Evolutionary conservation across 30 jellyfish, hydroid and myxozoan species (phyloP), one percentile per base, ranked within the genome.

Genomic region (Morbakka virulenta): DNA sequence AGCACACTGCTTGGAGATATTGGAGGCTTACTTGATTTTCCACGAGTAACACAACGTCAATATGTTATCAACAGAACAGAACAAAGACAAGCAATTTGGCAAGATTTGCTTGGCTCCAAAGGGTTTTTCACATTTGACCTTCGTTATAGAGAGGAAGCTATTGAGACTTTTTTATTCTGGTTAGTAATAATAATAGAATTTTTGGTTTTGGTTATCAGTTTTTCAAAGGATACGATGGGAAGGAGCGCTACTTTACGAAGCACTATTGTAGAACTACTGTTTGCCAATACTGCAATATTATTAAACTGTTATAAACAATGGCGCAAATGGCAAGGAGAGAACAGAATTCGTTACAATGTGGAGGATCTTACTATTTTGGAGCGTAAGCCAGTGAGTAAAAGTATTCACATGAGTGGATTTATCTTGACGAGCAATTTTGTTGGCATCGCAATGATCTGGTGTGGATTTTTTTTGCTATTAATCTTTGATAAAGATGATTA

Each of bases 21-120:
- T 32, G 80, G 52, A 22, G 62, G 82, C 9, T 85, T 83, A 1
- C 32, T 69, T 21, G 87, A 83, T 13, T 83, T 33, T 33, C 95
- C 95, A 21, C 47, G 95, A 64, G 76, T 73, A 1, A 83, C 95
- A 2, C 83, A 83, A 23, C 87, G 95, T 17, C 87, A 73, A 62
- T 83, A 83, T 64, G 95, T 83, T 28, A 72, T 83, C 4, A 83
- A 83, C 79, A 64, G 72, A 35, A 48, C 75, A 1, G 95, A 83
- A 34, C 95, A 83, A 64, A 79, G 74, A 25, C 66, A 72, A 6
- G 87, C 77, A 72, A 34, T 83, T 17, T 83, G 95, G 95, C 33
- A 53, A 1, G 95, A 83, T 52, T 48, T 83, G 72, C 71, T 83
- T 3, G 95, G 95, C 31, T 17, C 82, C 26, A 62, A 79, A 25